These are phyloP conservation scores for Rattus norvegicus DNA, from an alignment of 2,113 vertebrate species.

Conservation along the genomic window DNA sequence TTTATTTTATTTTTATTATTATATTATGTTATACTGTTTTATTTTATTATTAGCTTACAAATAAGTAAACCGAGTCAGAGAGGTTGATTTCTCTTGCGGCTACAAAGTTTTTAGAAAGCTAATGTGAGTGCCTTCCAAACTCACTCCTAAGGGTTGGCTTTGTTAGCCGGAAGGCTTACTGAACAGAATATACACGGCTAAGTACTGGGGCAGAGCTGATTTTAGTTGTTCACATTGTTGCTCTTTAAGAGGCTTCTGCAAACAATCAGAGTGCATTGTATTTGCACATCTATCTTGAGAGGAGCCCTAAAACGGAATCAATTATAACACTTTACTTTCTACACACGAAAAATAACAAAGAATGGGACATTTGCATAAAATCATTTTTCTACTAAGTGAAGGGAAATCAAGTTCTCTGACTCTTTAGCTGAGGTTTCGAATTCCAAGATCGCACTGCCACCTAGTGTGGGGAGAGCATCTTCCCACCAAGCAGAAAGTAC, in stretches of 20 bases:
- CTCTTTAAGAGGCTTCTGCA: slow-evolving; percentile 31
- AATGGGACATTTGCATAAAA: slow-evolving; percentile 59
- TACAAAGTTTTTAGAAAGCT: neutral
- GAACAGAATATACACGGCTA: neutral
- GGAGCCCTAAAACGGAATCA: slow-evolving; percentile 29
- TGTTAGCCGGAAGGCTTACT: neutral
- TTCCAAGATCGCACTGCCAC: slow-evolving; percentile 73
- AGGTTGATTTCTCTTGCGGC: neutral
- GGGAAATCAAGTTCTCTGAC: slow-evolving; percentile 52
- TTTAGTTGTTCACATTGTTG: slow-evolving; percentile 17
- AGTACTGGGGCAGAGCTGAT: neutral
- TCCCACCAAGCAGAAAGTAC: neutral
- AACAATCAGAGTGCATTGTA: slow-evolving; percentile 50
- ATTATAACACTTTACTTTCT: slow-evolving; percentile 31
- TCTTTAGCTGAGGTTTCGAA: slow-evolving; percentile 6
- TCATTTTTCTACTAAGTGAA: neutral
- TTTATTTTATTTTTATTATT: too few relatives aligned
- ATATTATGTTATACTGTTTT: too few relatives aligned
- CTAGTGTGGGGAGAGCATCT: slow-evolving; percentile 65
- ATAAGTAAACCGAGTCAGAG: neutral
- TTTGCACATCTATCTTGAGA: slow-evolving; percentile 42
- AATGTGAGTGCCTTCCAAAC: neutral
- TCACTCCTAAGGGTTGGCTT: neutral
- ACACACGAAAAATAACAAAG: slow-evolving; percentile 31
- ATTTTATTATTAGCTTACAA: neutral